phyloP scores from a whole-genome alignment of 64 coral and sea anemone genomes.

The Stichodactyla helianthus region DNA sequence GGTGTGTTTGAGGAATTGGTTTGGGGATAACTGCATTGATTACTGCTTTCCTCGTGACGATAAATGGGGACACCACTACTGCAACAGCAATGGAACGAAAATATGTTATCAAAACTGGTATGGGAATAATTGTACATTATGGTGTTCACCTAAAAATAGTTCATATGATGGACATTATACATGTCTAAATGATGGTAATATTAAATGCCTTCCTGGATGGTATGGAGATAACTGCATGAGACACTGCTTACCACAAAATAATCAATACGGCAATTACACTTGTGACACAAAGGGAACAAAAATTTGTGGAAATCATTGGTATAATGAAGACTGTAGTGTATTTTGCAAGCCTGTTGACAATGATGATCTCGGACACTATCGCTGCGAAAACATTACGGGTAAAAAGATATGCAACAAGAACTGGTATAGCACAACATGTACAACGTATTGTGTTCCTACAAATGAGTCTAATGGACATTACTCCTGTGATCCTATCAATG shows the following conservation, averaged over 20 bases:
- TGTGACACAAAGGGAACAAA: slow-evolving; percentile 32
- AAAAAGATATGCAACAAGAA: slow-evolving; percentile 8
- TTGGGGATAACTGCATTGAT: slow-evolving; percentile 38
- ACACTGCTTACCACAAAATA: slow-evolving; percentile 38
- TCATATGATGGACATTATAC: slow-evolving; percentile 33
- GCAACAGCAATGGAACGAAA: slow-evolving; percentile 17
- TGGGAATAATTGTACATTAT: slow-evolving; percentile 34
- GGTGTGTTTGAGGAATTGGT: slow-evolving; percentile 50
- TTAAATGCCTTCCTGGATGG: slow-evolving; percentile 4
- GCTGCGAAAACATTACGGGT: slow-evolving; percentile 28
- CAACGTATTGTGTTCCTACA: slow-evolving; percentile 17
- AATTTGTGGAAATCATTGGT: slow-evolving; percentile 13
- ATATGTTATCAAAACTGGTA: slow-evolving; percentile 51
- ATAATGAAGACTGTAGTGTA: not conserved
- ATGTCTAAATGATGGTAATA: slow-evolving; percentile 19
- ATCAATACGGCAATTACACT: slow-evolving; percentile 31
- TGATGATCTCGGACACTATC: slow-evolving; percentile 35
- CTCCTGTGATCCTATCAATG: slow-evolving; percentile 32
- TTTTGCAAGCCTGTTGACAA: slow-evolving; percentile 32
- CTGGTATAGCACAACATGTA: not conserved
- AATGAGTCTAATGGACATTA: slow-evolving; percentile 46
- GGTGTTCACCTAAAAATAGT: slow-evolving; percentile 38
- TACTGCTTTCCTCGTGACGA: slow-evolving; percentile 43
- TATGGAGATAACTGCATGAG: not conserved
- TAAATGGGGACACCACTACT: slow-evolving; percentile 25